phyloP scores from a whole-genome alignment of 2,888 invertebrate species.

The Troglohyphantes excavatus region DNA sequence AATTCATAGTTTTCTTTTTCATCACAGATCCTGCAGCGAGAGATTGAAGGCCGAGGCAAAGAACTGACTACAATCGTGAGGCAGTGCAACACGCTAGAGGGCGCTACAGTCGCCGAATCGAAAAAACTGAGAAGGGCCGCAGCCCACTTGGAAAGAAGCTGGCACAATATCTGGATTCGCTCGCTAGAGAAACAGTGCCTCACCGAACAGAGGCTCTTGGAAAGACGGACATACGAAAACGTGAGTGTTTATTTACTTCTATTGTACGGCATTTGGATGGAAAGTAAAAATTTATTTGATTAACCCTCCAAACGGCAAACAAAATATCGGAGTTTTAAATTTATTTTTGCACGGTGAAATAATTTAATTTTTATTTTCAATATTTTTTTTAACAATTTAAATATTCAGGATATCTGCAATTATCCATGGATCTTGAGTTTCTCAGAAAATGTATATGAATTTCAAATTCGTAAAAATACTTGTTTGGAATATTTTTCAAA shows the following conservation, averaged over 20 bases:
- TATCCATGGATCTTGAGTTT: no score
- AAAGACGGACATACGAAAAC: conserved; percentile 22
- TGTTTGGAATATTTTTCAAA: no score
- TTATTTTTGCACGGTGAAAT: no score
- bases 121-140: conserved; percentile 85
- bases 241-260: conserved; percentile 62
- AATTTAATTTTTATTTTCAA: no score
- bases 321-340: no score
- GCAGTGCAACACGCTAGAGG: conserved; percentile 81
- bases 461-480: no score
- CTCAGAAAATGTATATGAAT: no score
- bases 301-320: no score
- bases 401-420: no score
- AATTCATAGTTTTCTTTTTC: conserved; percentile 79
- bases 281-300: no score
- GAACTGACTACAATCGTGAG: conserved; percentile 83
- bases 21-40: conserved; percentile 92
- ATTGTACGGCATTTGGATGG: no score
- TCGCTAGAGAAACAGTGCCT: conserved; percentile 96
- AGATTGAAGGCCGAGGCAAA: conserved; percentile 90
- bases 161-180: conserved; percentile 94
- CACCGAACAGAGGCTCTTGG: conserved; percentile 88
- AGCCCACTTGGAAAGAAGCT: conserved; percentile 90
- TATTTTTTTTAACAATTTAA: no score
- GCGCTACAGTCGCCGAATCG: conserved; percentile 57